Base-by-base conservation (phyloP, 2,113 vertebrate species). In the Panthera tigris region DNA sequence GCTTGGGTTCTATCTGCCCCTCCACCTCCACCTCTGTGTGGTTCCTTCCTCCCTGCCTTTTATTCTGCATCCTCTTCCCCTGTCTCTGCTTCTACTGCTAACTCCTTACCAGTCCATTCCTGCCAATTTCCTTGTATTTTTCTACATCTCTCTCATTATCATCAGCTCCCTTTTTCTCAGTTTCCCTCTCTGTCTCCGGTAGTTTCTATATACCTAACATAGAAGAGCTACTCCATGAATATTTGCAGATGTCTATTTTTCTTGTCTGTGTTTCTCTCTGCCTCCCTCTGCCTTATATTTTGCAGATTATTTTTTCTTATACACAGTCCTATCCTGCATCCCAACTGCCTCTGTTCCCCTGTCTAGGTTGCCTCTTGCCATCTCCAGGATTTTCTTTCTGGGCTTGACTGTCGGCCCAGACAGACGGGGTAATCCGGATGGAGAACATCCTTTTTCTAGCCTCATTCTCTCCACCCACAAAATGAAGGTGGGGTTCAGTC, bases 1-100 rank as follows among this genome's bases (percentile, higher is more conserved):
- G 3, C 36, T 23, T 21, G 15, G 21, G 2, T 8, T 71, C 80
- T 13, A 0, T 10, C 5, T 36, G 21, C 5, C 33, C 16, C 5
- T 2, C 41, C 76, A 39, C 4, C 11, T 25, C 39, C 10, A 5
- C 16, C 69, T 39, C 29, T 27, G 3, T 69, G 39, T 45, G 45
- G 7, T 45, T 33, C 16, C 50, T 29, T 29, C 31, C 16, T 50
- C 65, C 8, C 0, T 21, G n/a, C 4, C 33, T 66, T 55, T 36
- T 29, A 71, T 10, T 89, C n/a, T 81, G 0, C 50, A 50, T 36
- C 66, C 16, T 50, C n/a, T 55, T 33, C 10, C 36, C 27, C 36
- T 25, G 7, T 16, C 66, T 85, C 81, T 63, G 39, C 39, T 87
- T 65, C 65, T 68, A 39, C 27, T 36, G 7, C 48, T 71, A 39